Evolutionary conservation across 2,113 vertebrate species (phyloP).

Genomic region (Carassius gibelio): DNA sequence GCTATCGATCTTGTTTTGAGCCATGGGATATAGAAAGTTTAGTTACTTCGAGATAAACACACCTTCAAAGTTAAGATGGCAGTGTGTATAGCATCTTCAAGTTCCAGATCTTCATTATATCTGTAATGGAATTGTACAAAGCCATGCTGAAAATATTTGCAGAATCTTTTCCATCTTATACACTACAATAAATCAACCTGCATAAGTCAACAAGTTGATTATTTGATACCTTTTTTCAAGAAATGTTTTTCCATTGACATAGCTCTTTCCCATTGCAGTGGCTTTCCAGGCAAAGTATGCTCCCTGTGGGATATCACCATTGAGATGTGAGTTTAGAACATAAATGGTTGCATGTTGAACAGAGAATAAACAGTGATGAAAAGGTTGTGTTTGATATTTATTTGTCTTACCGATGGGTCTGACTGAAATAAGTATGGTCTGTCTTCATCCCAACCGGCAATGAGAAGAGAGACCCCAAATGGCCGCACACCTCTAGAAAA

Average conservation of each 20-base stretch:
- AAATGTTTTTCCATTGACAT: conserved; percentile 98
- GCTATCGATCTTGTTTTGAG: neutral
- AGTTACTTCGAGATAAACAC: neutral
- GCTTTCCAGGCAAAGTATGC: conserved; percentile 99
- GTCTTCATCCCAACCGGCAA: conserved; percentile 98
- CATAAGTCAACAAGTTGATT: neutral
- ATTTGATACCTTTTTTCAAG: conserved; percentile 91
- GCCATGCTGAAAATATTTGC: neutral
- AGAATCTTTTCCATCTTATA: neutral
- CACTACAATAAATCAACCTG: neutral
- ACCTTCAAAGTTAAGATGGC: conserved; percentile 98
- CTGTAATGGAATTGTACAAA: conserved; percentile 68
- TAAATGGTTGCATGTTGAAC: neutral
- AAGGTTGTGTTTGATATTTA: neutral
- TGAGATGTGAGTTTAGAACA: neutral
- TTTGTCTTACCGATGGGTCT: conserved; percentile 87
- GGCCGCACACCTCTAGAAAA: conserved; percentile 89
- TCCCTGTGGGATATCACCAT: conserved; percentile 74
- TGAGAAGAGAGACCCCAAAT: conserved; percentile 95
- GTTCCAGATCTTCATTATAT: conserved; percentile 96
- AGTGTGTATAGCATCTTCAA: conserved; percentile 98
- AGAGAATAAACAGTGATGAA: neutral
- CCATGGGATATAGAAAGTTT: neutral
- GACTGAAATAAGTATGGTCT: conserved; percentile 97
- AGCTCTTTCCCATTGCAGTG: conserved; percentile 99